Evolutionary conservation across 92 coral and sea anemone genomes (phyloP).

Genomic region (Scolanthus callimorphus): DNA sequence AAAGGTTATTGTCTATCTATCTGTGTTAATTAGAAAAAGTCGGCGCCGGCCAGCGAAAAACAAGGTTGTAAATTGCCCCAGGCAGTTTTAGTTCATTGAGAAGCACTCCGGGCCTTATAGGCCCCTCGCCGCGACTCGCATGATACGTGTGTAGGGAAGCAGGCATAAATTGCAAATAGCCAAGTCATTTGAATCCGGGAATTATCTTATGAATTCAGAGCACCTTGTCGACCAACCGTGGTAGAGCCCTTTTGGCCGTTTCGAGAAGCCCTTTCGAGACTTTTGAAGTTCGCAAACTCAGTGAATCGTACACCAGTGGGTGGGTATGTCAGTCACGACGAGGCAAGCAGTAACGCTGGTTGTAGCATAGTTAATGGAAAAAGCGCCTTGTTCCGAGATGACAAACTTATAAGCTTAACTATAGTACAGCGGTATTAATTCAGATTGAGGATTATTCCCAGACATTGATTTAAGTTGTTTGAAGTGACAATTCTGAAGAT

Average conservation of each 20-base stretch:
- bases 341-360: neutral
- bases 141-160: neutral
- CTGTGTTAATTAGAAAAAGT: too few relatives aligned
- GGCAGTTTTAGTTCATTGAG: conserved; percentile 20
- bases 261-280: neutral
- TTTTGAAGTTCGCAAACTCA: neutral
- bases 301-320: neutral
- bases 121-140: neutral
- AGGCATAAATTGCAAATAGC: neutral
- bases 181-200: neutral
- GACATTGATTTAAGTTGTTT: too few relatives aligned
- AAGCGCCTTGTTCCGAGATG: too few relatives aligned
- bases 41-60: too few relatives aligned
- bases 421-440: too few relatives aligned
- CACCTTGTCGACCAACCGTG: neutral
- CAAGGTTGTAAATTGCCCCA: conserved; percentile 34
- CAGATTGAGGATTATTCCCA: too few relatives aligned
- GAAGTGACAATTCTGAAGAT: too few relatives aligned
- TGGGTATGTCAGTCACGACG: neutral
- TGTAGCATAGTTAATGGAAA: too few relatives aligned
- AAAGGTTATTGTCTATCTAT: too few relatives aligned
- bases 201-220: too few relatives aligned
- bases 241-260: neutral
- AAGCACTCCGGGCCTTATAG: conserved; percentile 32
- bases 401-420: too few relatives aligned